Evolutionary conservation across 2,113 vertebrate species (phyloP).

Genomic region (Clarias macrocephalus): DNA sequence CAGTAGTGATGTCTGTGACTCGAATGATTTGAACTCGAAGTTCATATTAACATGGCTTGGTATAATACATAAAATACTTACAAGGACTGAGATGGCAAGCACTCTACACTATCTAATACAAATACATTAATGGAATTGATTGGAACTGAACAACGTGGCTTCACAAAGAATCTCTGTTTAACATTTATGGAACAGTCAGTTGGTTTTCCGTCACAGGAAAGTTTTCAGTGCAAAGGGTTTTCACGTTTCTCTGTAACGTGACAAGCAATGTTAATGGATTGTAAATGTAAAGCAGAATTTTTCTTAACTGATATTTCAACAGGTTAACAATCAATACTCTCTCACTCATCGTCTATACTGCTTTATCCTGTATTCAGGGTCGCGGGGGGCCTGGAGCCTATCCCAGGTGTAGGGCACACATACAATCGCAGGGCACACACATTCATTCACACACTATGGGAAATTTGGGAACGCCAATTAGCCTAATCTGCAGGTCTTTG

Average conservation of each 20-base stretch:
- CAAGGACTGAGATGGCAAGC: background rate
- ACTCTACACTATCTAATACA: background rate
- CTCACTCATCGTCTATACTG: no score
- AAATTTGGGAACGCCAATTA: no score
- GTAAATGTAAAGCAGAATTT: no score
- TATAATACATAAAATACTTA: background rate
- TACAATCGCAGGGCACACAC: no score
- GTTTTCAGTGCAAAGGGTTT: background rate
- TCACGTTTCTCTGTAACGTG: background rate
- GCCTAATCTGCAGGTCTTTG: no score
- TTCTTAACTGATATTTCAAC: no score
- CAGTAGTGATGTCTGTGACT: background rate
- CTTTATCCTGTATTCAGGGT: no score
- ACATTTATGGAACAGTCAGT: background rate
- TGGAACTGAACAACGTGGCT: no score
- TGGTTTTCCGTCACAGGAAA: background rate
- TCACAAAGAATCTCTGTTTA: background rate
- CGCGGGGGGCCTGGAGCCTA: no score
- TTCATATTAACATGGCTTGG: background rate
- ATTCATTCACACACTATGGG: no score
- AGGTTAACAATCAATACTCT: no score
- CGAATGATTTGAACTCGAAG: background rate
- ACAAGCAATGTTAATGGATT: background rate
- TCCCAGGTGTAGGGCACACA: no score
- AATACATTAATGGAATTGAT: background rate